Evolutionary conservation across 2,797 vertebrate genomes (phyloP).

Genomic region (Prionace glauca): DNA sequence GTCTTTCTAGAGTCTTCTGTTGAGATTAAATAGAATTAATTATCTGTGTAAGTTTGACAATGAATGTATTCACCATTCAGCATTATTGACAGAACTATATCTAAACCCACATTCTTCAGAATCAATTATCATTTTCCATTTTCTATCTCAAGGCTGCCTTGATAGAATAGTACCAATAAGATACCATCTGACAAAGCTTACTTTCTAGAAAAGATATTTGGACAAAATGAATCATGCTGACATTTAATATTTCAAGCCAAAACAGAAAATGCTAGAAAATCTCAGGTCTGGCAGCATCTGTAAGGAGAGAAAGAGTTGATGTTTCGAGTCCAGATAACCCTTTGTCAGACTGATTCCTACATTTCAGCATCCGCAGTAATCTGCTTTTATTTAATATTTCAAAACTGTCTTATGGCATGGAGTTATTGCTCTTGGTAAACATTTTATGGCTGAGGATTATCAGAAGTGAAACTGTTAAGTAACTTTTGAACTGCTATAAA

Average conservation of each 20-base stretch:
- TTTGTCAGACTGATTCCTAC: too few relatives aligned
- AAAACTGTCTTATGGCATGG: neutral
- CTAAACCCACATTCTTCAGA: neutral
- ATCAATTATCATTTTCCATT: neutral
- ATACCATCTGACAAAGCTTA: neutral
- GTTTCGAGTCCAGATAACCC: too few relatives aligned
- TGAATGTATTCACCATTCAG: neutral
- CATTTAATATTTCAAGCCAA: neutral
- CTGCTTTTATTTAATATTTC: neutral
- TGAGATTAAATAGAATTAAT: neutral
- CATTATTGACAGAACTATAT: neutral
- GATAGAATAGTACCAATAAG: neutral
- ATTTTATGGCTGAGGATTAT: neutral
- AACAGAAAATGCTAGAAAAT: too few relatives aligned
- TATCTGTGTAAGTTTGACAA: neutral
- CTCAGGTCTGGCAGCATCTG: too few relatives aligned
- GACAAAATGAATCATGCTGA: neutral
- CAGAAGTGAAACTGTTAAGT: neutral
- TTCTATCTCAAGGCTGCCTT: neutral
- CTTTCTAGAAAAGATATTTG: neutral
- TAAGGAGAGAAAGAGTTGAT: too few relatives aligned
- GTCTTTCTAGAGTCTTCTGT: neutral
- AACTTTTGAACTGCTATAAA: neutral
- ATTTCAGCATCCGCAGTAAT: too few relatives aligned
- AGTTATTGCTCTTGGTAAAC: neutral